Percentiles rank a stretch among this genome's conserved stretches.
Evolutionary conservation across 1,140 invertebrate genomes (phyloP).

Genomic region (Philaenus spumarius): DNA sequence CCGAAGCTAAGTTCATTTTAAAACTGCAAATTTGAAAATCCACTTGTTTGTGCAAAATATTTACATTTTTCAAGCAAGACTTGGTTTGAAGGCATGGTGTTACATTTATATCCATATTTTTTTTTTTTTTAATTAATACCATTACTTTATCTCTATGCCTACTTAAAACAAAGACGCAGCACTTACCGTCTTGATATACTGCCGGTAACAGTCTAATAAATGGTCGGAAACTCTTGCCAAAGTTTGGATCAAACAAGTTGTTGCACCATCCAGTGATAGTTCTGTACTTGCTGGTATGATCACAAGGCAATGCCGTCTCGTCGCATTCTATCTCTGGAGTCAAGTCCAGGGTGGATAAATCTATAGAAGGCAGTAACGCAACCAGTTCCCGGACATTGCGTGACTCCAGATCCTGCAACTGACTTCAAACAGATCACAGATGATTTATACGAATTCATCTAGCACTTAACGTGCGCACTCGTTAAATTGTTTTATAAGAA

Average conservation of each 20-base stretch:
- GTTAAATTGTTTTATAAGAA: too few species aligned
- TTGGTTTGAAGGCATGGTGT: too few species aligned
- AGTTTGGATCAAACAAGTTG: conserved; percentile 77
- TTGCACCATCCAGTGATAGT: conserved; percentile 85
- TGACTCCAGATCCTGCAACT: conserved; percentile 40
- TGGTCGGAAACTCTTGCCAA: conserved; percentile 76
- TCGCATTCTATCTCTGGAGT: conserved; percentile 34
- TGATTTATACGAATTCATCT: too few species aligned
- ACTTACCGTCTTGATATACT: conserved; percentile 78
- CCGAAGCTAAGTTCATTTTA: too few species aligned
- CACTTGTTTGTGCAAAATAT: too few species aligned
- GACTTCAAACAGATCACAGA: conserved; percentile 17
- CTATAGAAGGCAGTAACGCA: conserved; percentile 38
- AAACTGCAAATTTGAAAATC: too few species aligned
- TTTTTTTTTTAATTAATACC: too few species aligned
- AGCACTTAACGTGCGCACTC: too few species aligned
- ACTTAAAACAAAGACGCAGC: too few species aligned
- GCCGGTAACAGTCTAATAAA: conserved; percentile 80
- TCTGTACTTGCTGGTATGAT: conserved; percentile 72
- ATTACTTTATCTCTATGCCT: too few species aligned
- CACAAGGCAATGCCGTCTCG: conserved; percentile 51
- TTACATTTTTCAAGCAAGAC: too few species aligned
- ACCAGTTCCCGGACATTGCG: conserved; percentile 40
- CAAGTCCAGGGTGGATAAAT: conserved; percentile 42
- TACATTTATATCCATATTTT: too few species aligned